A percentile compares a stretch with the other conserved stretches of the same genome.
These are phyloP conservation scores for Ailurus styani DNA, from an alignment of 2,113 vertebrate species.

Conservation along the genomic window DNA sequence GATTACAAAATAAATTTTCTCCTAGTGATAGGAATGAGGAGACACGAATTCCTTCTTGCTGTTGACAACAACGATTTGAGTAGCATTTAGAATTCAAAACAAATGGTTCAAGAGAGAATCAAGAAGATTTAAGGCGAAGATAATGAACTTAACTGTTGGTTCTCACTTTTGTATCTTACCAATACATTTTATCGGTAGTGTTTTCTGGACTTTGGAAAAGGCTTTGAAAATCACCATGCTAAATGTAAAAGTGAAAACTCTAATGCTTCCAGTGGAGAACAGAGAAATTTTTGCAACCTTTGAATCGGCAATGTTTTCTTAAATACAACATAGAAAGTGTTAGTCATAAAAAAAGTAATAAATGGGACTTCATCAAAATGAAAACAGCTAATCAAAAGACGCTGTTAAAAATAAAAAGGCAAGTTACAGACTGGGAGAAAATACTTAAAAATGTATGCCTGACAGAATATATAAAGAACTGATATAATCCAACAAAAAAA, in stretches of 20 bases:
- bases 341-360: not conserved
- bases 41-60: not conserved
- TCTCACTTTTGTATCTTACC: not conserved
- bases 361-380: not conserved
- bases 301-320: not conserved
- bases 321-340: not conserved
- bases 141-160: not conserved
- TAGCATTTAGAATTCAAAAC: not conserved
- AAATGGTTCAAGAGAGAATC: not conserved
- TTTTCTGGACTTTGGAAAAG: not conserved
- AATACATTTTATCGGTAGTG: not conserved
- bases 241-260: not conserved
- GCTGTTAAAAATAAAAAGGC: not conserved
- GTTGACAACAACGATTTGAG: not conserved
- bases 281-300: not conserved
- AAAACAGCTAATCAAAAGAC: not conserved
- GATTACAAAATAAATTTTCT: not conserved
- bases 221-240: not conserved
- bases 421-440: not conserved
- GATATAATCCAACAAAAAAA: slow-evolving; percentile 20
- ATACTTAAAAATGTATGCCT: not conserved
- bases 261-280: not conserved
- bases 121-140: not conserved
- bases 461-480: slow-evolving; percentile 9
- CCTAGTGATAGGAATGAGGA: not conserved